Conservation (phyloP, 2,888 invertebrate species). For the Sussaba pulchella region DNA sequence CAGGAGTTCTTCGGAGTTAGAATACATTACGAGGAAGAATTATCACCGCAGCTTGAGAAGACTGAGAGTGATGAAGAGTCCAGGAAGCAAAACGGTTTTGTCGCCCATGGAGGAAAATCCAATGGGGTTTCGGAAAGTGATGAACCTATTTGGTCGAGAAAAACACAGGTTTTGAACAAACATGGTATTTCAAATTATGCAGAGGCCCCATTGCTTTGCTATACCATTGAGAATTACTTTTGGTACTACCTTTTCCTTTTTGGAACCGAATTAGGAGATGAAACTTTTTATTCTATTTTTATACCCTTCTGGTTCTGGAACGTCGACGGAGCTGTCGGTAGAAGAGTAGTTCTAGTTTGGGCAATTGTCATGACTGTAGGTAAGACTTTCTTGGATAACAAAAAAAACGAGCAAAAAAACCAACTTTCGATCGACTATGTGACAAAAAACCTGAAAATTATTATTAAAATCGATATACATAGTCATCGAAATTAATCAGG, state of each 20-base stretch:
- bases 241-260: slow-evolving; percentile 94
- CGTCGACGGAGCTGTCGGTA: slow-evolving; percentile 93
- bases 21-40: slow-evolving; percentile 77
- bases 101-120: slow-evolving; percentile 73
- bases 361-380: slow-evolving; percentile 93
- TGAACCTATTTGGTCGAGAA: slow-evolving; percentile 4
- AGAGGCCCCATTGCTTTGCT: slow-evolving; percentile 83
- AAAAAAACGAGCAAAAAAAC: not conserved
- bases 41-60: not conserved
- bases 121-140: slow-evolving; percentile 35
- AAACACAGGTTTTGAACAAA: slow-evolving; percentile 73
- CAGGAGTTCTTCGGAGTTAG: slow-evolving; percentile 92
- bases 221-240: slow-evolving; percentile 89
- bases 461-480: too few species aligned
- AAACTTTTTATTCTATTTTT: slow-evolving; percentile 95
- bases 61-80: slow-evolving; percentile 43
- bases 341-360: slow-evolving; percentile 94
- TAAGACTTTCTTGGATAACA: slow-evolving; percentile 80
- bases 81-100: slow-evolving; percentile 64
- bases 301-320: slow-evolving; percentile 98
- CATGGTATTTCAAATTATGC: slow-evolving; percentile 84
- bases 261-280: slow-evolving; percentile 95
- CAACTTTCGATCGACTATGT: too few species aligned
- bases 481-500: too few species aligned
- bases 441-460: not conserved